Evolutionary conservation across 2,888 invertebrate species (phyloP).

Genomic region (Itoplectis maculator): DNA sequence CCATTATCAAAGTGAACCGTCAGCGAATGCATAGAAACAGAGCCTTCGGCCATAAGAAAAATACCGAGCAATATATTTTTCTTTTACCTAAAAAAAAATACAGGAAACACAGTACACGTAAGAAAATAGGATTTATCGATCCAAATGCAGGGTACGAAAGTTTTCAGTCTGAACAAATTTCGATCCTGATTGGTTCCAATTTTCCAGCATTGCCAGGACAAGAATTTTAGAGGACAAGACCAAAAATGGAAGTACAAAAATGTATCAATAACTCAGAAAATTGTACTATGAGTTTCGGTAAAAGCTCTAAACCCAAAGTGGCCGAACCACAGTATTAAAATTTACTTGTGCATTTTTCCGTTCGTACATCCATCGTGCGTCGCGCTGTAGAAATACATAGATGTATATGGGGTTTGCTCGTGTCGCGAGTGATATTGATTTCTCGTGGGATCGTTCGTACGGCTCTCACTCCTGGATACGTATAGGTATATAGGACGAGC

Average conservation of each 20-base stretch:
- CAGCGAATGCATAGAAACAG: background rate
- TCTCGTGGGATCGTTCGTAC: slow-evolving; percentile 55
- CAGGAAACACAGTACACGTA: too few species aligned
- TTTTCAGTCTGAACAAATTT: too few species aligned
- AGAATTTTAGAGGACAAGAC: too few species aligned
- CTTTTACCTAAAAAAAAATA: too few species aligned
- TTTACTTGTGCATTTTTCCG: slow-evolving; percentile 7
- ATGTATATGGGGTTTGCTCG: slow-evolving; percentile 5
- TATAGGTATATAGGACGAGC: too few species aligned
- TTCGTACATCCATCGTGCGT: background rate
- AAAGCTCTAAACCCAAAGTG: background rate
- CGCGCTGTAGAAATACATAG: background rate
- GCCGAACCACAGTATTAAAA: slow-evolving; percentile 12
- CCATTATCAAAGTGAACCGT: background rate
- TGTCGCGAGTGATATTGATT: slow-evolving; percentile 59
- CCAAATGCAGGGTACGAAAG: too few species aligned
- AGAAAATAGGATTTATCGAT: too few species aligned
- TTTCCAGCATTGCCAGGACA: too few species aligned
- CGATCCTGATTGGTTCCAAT: too few species aligned
- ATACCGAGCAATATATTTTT: too few species aligned
- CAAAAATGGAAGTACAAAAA: background rate
- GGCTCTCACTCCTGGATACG: too few species aligned
- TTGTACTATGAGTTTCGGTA: background rate
- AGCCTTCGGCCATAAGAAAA: too few species aligned
- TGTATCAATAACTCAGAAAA: background rate